A percentile compares a stretch with the other conserved stretches of the same genome.
phyloP scores from a whole-genome alignment of 2,888 invertebrate species.

The Torymus tubicola region DNA sequence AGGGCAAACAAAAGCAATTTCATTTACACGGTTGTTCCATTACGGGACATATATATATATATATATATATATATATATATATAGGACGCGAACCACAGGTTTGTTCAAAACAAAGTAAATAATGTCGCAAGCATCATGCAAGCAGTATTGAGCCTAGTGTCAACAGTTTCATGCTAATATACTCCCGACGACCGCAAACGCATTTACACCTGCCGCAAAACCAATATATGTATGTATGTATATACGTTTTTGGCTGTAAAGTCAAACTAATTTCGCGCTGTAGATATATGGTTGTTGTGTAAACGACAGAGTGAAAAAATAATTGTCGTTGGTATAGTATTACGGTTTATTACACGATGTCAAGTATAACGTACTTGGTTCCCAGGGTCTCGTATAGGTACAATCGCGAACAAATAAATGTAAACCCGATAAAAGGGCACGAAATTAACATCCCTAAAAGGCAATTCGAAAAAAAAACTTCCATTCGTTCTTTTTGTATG shows the following conservation, averaged over 20 bases:
- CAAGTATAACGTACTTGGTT: no score
- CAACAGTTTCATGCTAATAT: constrained; percentile 29
- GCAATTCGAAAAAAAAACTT: no score
- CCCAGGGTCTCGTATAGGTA: no score
- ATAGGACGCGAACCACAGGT: background rate
- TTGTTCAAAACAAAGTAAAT: constrained; percentile 45
- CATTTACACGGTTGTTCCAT: constrained; percentile 17
- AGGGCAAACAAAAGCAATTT: constrained; percentile 15
- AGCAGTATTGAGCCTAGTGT: constrained; percentile 33
- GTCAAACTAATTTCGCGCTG: constrained; percentile 24
- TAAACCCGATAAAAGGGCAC: no score
- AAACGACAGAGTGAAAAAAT: no score
- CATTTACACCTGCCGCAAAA: constrained; percentile 26
- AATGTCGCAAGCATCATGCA: background rate
- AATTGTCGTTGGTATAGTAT: no score
- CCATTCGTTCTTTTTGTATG: no score
- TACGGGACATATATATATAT: background rate
- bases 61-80: no score
- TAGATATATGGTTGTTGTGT: constrained; percentile 32
- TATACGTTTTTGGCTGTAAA: constrained; percentile 18
- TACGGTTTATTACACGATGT: no score
- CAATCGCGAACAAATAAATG: no score
- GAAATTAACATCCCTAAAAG: no score
- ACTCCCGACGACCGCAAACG: constrained; percentile 41
- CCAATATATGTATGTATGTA: constrained; percentile 2